A percentile compares a stretch with the other conserved stretches of the same genome.
Conservation (phyloP, 2,113 vertebrate species). For the Salvelinus fontinalis region DNA sequence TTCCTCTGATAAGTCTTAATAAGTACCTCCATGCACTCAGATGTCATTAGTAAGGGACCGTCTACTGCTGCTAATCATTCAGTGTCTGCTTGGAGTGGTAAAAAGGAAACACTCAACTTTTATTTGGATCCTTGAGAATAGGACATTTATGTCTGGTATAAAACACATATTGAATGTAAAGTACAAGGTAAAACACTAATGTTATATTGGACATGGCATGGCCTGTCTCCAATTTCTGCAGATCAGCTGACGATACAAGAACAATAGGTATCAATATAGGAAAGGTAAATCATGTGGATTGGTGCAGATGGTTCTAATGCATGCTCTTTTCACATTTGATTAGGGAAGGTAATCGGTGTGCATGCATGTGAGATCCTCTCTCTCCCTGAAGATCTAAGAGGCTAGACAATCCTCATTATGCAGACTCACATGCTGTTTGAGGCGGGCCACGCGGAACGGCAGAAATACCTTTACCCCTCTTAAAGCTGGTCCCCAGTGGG, state of each 20-base stretch:
- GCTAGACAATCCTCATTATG: conserved; percentile 62
- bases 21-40: conserved; percentile 34
- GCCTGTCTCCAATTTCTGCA: not conserved
- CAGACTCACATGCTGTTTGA: conserved; percentile 28
- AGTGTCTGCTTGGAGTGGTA: conserved; percentile 15
- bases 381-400: conserved; percentile 56
- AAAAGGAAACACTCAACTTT: conserved; percentile 16
- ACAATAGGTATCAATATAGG: not conserved
- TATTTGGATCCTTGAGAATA: too few relatives aligned
- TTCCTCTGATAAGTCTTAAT: conserved; percentile 36
- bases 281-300: conserved; percentile 7
- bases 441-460: conserved; percentile 18
- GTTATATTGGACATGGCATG: not conserved
- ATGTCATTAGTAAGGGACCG: conserved; percentile 49
- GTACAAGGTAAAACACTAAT: too few relatives aligned
- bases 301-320: conserved; percentile 45
- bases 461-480: conserved; percentile 56
- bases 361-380: conserved; percentile 32
- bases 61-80: conserved; percentile 32
- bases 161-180: too few relatives aligned
- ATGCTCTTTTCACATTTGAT: conserved; percentile 57
- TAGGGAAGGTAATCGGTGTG: conserved; percentile 43
- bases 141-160: too few relatives aligned
- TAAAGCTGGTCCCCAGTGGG: conserved; percentile 58
- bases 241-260: not conserved